Base-by-base conservation (phyloP, 1,140 invertebrate species). In the Drosophila teissieri region DNA sequence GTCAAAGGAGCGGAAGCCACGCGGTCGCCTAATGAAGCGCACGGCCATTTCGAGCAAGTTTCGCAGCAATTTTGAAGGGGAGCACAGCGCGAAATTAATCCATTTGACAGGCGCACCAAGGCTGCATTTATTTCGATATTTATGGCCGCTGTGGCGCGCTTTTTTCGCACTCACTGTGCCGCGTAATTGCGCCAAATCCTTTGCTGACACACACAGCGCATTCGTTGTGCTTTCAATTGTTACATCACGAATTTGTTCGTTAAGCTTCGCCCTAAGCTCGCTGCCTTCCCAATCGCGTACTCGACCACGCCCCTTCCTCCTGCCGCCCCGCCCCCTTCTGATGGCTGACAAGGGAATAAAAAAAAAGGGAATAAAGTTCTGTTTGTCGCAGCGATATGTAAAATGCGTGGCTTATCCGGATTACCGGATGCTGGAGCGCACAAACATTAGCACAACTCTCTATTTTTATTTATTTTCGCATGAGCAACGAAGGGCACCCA, bases 381-480 rank as follows among this genome's bases (percentile, higher is more conserved):
- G 64, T 77, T 77, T 77, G 55, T 60, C 49, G 34, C 72, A 58
- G 69, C 74, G 73, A 78, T 78, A 78, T 78, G 74, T 77, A 77
- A 78, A 78, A 77, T 77, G 74, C 73, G 63, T 77, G 73, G 74
- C 74, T 78, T 78, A 78, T 78, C 74, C 73, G 74, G 74, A 77
- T 78, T 78, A 78, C 74, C 45, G 31, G 49, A 62, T 77, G 64
- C 52, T 70, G 52, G 15, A 77, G 63, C 64, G 44, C 42, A 77
- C 74, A 77, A 78, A 78, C 63, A 75, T 75, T 74, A 77, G 74
- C 64, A 53, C 44, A 55, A 39, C 40, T 46, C 61, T 51, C 34
- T 22, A 14, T 37, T 39, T 48, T 4, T 24, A 10, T 54, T 31
- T 54, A 10, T 52, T 68, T 57, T 49, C 15, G 19, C 27, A 24